Conservation (phyloP, 2,113 vertebrate genomes). For the Tragulus kanchil region DNA sequence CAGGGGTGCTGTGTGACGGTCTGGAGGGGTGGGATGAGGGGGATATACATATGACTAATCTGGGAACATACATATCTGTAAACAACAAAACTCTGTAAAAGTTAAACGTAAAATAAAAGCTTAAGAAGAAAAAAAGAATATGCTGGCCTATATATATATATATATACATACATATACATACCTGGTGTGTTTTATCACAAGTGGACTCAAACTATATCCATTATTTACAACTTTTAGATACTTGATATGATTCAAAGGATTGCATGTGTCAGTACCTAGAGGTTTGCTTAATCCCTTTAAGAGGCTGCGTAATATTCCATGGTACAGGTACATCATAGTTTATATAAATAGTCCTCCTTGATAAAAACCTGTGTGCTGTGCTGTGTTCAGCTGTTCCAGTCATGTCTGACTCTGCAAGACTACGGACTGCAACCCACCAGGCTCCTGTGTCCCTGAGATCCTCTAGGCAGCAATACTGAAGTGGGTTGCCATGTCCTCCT, state of each 20-base stretch:
- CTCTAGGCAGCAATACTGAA: background rate
- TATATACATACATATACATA: background rate
- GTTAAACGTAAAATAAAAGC: too few relatives aligned
- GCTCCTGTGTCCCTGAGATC: background rate
- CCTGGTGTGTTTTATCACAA: background rate
- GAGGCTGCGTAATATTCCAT: background rate
- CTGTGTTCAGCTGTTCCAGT: background rate
- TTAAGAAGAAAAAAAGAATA: too few relatives aligned
- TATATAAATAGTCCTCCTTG: background rate
- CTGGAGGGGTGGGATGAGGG: too few relatives aligned
- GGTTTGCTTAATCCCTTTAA: background rate
- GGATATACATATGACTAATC: too few relatives aligned
- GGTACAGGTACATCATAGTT: background rate
- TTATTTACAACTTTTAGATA: background rate
- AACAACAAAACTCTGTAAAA: too few relatives aligned
- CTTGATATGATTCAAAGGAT: background rate
- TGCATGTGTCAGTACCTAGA: background rate
- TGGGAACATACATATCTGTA: too few relatives aligned
- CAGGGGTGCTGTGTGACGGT: too few relatives aligned
- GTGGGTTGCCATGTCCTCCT: too few relatives aligned
- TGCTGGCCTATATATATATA: too few relatives aligned
- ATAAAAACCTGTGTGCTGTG: background rate
- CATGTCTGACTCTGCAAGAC: background rate
- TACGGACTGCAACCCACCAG: background rate
- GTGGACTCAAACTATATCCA: background rate